Base-by-base conservation (phyloP, 2,888 invertebrate species). In the Siphlonurus alternatus region DNA sequence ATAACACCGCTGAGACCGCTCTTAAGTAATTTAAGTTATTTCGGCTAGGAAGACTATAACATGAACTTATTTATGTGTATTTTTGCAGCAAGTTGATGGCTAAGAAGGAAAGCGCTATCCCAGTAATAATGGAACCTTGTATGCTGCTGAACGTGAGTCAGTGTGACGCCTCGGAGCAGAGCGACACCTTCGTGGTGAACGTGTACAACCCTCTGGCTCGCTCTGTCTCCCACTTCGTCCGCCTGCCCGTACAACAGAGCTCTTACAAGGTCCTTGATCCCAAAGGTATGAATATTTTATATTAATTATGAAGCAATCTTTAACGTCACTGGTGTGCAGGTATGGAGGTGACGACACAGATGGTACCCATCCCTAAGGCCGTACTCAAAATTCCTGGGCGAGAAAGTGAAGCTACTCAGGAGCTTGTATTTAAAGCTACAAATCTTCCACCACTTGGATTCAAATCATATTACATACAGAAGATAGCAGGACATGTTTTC, bases 171-270 rank as follows among this genome's bases (percentile, higher is more conserved):
- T 71, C 79, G 71, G 84, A 84, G 76, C 66, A 72, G 69, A 69
- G 77, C 74, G 69, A 76, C 70, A 59, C 81, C 77, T 77, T 84
- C 67, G 71, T 82, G 0, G 74, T 85, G 1, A 74, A 81, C 1
- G 76, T 84, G 0, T 87, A 86, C 75, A 87, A 86, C 69, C 84
- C 86, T 0, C 70, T 83, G 1, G 81, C 81, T 25, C 74, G 78
- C 38, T 74, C 77, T 68, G 77, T 81, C 0, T 76, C 78, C 67
- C 73, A 75, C 66, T 80, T 79, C 72, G 75, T 83, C 0, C 74
- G 80, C 1, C 66, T 84, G 0, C 84, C 84, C 1, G 77, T 81
- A 10, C 62, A 70, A 23, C 63, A 66, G 0, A 69, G 72, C 0
- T 66, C 73, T 0, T 93, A 87, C 70, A 73, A 73, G 3, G 86